Conservation (phyloP, 2,113 vertebrate species). For the Epinephelus cyanopodus region DNA sequence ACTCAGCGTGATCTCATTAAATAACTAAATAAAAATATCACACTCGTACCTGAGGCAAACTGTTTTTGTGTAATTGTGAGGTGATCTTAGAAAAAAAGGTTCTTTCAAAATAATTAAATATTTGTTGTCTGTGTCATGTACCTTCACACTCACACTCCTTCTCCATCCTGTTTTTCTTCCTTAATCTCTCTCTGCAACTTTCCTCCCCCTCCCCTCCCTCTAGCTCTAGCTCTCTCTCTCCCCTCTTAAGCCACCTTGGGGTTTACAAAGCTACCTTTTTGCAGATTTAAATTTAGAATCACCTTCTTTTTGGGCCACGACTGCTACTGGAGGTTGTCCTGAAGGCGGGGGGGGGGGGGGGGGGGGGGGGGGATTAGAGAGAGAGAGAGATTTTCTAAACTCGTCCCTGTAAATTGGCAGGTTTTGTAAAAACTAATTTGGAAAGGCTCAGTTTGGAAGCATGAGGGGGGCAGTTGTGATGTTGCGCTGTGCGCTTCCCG, state of each 20-base stretch:
- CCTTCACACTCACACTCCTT: conserved; percentile 21
- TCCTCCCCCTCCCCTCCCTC: conserved; percentile 23
- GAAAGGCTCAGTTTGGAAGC: conserved; percentile 71
- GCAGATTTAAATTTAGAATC: conserved; percentile 86
- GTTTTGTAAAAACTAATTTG: conserved; percentile 74
- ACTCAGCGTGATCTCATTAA: not conserved
- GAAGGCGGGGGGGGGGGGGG: conserved; percentile 2
- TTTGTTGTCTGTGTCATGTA: not conserved
- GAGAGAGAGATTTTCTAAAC: conserved; percentile 52
- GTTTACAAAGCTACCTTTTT: conserved; percentile 86
- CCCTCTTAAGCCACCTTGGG: conserved; percentile 59
- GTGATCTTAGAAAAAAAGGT: not conserved
- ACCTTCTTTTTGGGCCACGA: conserved; percentile 64
- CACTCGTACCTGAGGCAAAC: not conserved
- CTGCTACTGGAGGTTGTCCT: conserved; percentile 62
- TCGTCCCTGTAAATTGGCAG: conserved; percentile 69
- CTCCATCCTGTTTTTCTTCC: conserved; percentile 30
- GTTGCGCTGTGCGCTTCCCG: conserved; percentile 78
- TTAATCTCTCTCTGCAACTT: conserved; percentile 25
- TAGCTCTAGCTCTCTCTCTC: conserved; percentile 4
- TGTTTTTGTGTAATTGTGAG: not conserved
- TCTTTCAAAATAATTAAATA: not conserved
- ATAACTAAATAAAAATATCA: not conserved
- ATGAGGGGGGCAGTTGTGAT: conserved; percentile 70
- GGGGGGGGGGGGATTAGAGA: conserved; percentile 43